Evolutionary conservation across 2,888 invertebrate species (phyloP).

Genomic region (Latrodectus elegans): DNA sequence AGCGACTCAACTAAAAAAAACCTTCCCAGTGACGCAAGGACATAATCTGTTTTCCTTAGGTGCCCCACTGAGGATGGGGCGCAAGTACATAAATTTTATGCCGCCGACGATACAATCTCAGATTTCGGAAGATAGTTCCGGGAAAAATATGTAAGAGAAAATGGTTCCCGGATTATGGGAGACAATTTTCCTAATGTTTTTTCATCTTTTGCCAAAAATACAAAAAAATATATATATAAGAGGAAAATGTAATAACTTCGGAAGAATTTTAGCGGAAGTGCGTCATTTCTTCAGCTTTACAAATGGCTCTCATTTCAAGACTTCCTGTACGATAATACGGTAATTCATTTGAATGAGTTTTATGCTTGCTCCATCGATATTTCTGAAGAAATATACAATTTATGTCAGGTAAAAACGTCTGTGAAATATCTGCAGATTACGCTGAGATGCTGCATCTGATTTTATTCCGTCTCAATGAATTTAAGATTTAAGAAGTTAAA

Average conservation of each 20-base stretch:
- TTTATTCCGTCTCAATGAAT: too few species aligned
- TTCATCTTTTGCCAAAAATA: neutral
- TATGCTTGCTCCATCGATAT: too few species aligned
- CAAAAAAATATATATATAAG: too few species aligned
- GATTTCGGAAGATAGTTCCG: conserved; percentile 2
- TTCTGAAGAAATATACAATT: too few species aligned
- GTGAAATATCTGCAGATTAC: too few species aligned
- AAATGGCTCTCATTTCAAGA: neutral
- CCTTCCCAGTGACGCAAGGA: neutral
- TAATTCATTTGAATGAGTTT: neutral
- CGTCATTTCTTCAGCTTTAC: neutral
- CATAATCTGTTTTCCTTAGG: neutral
- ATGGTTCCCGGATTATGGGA: neutral
- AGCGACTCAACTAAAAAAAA: neutral
- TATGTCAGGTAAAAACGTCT: too few species aligned
- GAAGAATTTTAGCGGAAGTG: neutral
- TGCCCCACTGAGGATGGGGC: neutral
- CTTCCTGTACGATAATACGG: neutral
- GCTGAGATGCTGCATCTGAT: too few species aligned
- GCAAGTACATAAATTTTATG: conserved; percentile 2
- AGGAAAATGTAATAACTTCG: neutral
- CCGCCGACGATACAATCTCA: neutral
- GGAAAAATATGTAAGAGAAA: neutral
- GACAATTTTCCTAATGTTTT: conserved; percentile 1
- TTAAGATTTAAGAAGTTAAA: too few species aligned